Evolutionary conservation across 2,888 invertebrate genomes (phyloP), one percentile per base, ranked within the genome.

Genomic region (Xestia xanthographa): DNA sequence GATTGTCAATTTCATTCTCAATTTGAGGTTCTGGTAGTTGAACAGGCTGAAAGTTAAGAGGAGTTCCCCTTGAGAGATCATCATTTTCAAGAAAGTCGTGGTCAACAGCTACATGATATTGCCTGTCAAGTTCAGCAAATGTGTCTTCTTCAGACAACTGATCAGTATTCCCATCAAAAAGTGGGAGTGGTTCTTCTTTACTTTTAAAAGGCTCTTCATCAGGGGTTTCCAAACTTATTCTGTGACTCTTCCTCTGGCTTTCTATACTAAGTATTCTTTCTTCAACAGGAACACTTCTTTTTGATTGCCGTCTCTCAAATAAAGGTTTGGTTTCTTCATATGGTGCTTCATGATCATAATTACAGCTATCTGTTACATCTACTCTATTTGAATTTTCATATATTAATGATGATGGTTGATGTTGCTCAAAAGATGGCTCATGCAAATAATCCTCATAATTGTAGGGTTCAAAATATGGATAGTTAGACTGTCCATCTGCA

Each of bases 51-150:
- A 73, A 2, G 14, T 58, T 72, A 45, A 78, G 67, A 8, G 85
- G 66, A 60, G 84, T 71, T 56, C 60, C 87, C 3, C 45, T 68
- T 58, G 91, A 89, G 69, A 87, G 73, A 86, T 93, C 92, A 86
- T 95, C 94, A 81, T 88, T 90, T 82, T 92, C 93, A 81, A 96
- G 93, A 82, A 95, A 96, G 80, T 92, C 94, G 82, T 92, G 95
- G 83, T 96, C 96, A n/a, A 96, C 96, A 74, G 93, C 94, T 45
- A 96, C 96, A 94, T 96, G 96, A 84, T 96, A 96, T 76, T 96
- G 96, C 58, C 92, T 94, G 85, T 96, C 96, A 71, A 96, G 86
- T 86, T 95, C 96, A 75, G 94, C 96, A 90, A 96, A 96, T 62
- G 95, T 94, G 84, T 96, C 95, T 29, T 96, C 94, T 66, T 95